These are phyloP conservation scores for Arremon brunneinucha DNA, from an alignment of 2,797 vertebrate species.

Conservation along the genomic window DNA sequence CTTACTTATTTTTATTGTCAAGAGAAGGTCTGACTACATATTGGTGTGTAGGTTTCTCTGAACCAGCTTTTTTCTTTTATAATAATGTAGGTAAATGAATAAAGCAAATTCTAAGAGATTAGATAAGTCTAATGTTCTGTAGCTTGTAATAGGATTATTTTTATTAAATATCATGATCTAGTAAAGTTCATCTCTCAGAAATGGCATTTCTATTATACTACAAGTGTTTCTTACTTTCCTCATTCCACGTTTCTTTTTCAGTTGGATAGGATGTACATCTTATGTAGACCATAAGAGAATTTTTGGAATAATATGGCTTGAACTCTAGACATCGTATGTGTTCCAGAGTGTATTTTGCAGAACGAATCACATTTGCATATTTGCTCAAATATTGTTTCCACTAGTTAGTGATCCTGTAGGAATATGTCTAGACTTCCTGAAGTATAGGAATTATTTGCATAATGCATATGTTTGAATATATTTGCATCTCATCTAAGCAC, in stretches of 20 bases:
- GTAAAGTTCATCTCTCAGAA: neutral
- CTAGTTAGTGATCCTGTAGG: neutral
- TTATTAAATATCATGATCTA: neutral
- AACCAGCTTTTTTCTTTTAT: neutral
- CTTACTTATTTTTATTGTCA: constrained; percentile 5
- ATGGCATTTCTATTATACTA: neutral
- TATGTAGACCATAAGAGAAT: neutral
- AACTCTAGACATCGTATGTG: neutral
- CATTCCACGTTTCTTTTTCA: neutral
- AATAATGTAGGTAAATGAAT: neutral
- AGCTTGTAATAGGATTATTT: neutral
- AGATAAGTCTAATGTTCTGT: neutral
- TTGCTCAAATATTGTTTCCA: neutral
- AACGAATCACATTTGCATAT: neutral
- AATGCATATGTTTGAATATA: neutral
- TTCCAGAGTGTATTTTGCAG: neutral
- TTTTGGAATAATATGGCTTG: neutral
- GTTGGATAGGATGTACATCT: neutral
- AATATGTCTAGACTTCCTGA: neutral
- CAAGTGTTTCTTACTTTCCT: neutral
- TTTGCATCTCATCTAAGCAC: neutral
- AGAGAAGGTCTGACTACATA: neutral
- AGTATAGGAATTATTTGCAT: neutral
- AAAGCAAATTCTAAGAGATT: neutral
- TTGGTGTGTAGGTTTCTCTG: neutral